These are phyloP conservation scores for Cosmia trapezina DNA, from an alignment of 2,888 invertebrate genomes.

Conservation along the genomic window DNA sequence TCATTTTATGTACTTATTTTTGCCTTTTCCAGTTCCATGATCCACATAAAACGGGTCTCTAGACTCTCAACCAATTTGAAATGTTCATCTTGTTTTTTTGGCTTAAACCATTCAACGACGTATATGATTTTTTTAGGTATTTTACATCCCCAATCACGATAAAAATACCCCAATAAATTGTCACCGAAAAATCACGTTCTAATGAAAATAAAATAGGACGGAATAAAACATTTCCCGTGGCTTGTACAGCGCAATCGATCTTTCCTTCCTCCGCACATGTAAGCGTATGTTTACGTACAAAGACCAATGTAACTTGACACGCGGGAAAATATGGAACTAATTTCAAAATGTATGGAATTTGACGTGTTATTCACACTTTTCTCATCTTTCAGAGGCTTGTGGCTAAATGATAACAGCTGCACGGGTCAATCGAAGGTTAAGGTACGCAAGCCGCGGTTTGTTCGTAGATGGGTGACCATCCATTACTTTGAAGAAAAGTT, in stretches of 20 bases:
- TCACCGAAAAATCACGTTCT: constrained; percentile 41
- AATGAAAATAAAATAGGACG: constrained; percentile 55
- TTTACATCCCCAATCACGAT: constrained; percentile 22
- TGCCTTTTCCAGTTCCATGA: not conserved
- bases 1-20: not conserved
- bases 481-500: too few species aligned
- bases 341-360: constrained; percentile 19
- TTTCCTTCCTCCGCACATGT: constrained; percentile 49
- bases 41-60: too few species aligned
- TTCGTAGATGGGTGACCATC: too few species aligned
- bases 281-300: constrained; percentile 59
- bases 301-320: constrained; percentile 17
- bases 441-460: too few species aligned
- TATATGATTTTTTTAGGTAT: constrained; percentile 2
- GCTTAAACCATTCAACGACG: too few species aligned
- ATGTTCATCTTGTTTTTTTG: not conserved
- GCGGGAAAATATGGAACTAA: constrained; percentile 18
- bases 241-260: constrained; percentile 57
- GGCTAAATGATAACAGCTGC: too few species aligned
- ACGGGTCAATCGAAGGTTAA: too few species aligned
- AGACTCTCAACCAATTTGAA: not conserved
- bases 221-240: constrained; percentile 52
- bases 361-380: constrained; percentile 41
- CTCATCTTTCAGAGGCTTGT: not conserved
- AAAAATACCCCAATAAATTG: constrained; percentile 42